These are phyloP conservation scores for Lysandra coridon DNA, from an alignment of 2,888 invertebrate species.

Conservation along the genomic window DNA sequence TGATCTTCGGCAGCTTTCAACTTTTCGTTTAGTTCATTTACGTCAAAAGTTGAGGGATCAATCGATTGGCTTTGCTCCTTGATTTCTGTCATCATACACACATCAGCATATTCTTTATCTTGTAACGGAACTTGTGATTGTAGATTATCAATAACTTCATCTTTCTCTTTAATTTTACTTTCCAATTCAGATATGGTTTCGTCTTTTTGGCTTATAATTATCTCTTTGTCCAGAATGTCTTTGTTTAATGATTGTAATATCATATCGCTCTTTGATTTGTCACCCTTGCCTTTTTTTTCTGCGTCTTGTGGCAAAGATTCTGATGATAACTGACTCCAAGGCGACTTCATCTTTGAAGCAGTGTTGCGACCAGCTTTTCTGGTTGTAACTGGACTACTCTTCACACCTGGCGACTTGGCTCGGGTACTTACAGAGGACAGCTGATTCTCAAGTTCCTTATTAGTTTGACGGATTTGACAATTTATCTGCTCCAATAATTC, in stretches of 20 bases:
- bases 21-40: constrained; percentile 61
- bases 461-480: constrained; percentile 75
- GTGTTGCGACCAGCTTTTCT: constrained; percentile 69
- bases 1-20: constrained; percentile 68
- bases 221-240: constrained; percentile 73
- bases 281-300: constrained; percentile 66
- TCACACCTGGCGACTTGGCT: constrained; percentile 60
- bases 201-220: constrained; percentile 69
- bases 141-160: constrained; percentile 47
- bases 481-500: constrained; percentile 76
- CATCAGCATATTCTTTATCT: constrained; percentile 48
- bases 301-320: constrained; percentile 64
- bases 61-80: constrained; percentile 32
- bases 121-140: constrained; percentile 40
- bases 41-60: constrained; percentile 39
- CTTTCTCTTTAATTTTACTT: constrained; percentile 45
- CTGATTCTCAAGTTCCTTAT: constrained; percentile 78
- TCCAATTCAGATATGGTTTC: constrained; percentile 62
- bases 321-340: constrained; percentile 69
- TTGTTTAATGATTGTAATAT: constrained; percentile 72
- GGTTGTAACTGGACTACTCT: constrained; percentile 64
- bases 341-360: constrained; percentile 68
- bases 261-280: constrained; percentile 61
- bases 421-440: constrained; percentile 59
- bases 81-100: constrained; percentile 54